Evolutionary conservation across 2,888 invertebrate species (phyloP).

Genomic region (Bellardia bayeri): DNA sequence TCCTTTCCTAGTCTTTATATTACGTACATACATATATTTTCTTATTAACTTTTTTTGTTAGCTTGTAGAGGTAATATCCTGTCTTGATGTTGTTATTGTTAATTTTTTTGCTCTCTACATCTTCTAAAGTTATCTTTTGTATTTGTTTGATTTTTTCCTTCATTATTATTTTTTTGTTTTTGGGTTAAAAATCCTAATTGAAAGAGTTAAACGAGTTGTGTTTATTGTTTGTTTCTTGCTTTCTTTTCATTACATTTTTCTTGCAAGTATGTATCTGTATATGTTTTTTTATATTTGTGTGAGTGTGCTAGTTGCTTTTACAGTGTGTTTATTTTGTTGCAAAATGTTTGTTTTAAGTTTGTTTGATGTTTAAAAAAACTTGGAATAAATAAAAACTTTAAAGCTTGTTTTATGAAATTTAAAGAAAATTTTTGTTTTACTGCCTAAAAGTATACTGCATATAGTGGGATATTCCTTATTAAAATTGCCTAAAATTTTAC

Average conservation of each 20-base stretch:
- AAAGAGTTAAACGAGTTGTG: constrained; percentile 70
- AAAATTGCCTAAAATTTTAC: too few relatives aligned
- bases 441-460: too few relatives aligned
- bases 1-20: constrained; percentile 42
- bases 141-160: constrained; percentile 53
- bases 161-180: constrained; percentile 23
- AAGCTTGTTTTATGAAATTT: not conserved
- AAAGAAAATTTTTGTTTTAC: not conserved
- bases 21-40: constrained; percentile 29
- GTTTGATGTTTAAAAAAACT: constrained; percentile 33
- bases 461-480: too few relatives aligned
- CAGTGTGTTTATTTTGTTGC: constrained; percentile 42
- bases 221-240: constrained; percentile 54
- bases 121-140: constrained; percentile 59
- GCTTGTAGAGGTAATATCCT: constrained; percentile 61
- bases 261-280: not conserved
- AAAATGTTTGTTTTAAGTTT: constrained; percentile 56
- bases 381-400: not conserved
- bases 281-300: not conserved
- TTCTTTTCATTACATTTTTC: constrained; percentile 39
- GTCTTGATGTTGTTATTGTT: constrained; percentile 58
- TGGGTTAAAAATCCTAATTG: constrained; percentile 69
- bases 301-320: not conserved
- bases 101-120: constrained; percentile 21
- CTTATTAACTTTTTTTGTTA: constrained; percentile 53